These are phyloP conservation scores for Cryptophagus acutangulus DNA, from an alignment of 2,888 invertebrate species.

Conservation along the genomic window DNA sequence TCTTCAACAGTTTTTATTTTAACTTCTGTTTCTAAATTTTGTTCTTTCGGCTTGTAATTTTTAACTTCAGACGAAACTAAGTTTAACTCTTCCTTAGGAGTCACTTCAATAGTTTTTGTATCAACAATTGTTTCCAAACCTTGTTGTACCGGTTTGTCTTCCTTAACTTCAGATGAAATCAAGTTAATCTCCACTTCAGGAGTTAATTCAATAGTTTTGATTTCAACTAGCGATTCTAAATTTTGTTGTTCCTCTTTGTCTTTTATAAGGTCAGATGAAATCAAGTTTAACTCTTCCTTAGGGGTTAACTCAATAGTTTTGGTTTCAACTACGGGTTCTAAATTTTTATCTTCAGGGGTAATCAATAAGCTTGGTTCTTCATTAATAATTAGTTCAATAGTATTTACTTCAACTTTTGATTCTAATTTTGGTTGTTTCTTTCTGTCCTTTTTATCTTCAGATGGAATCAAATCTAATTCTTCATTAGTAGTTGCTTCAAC, in stretches of 20 bases:
- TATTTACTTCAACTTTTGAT: conserved; percentile 4
- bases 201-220: conserved; percentile 13
- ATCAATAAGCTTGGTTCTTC: conserved; percentile 11
- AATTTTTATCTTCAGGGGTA: conserved; percentile 11
- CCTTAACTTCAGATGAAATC: conserved; percentile 3
- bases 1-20: too few relatives aligned
- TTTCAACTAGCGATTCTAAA: not conserved
- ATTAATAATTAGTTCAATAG: conserved; percentile 4
- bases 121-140: not conserved
- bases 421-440: not conserved
- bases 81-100: not conserved
- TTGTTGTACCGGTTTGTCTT: conserved; percentile 1
- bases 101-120: not conserved
- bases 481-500: conserved; percentile 11
- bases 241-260: not conserved
- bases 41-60: too few relatives aligned
- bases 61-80: too few relatives aligned
- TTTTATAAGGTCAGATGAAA: too few relatives aligned
- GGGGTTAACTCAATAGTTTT: conserved; percentile 9
- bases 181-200: conserved; percentile 11
- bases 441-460: not conserved
- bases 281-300: conserved; percentile 5
- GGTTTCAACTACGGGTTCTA: conserved; percentile 5
- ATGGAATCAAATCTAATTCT: conserved; percentile 10
- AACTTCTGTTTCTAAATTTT: too few relatives aligned